Base-by-base conservation (phyloP, 2,113 vertebrate species). In the Lepidothrix coronata region DNA sequence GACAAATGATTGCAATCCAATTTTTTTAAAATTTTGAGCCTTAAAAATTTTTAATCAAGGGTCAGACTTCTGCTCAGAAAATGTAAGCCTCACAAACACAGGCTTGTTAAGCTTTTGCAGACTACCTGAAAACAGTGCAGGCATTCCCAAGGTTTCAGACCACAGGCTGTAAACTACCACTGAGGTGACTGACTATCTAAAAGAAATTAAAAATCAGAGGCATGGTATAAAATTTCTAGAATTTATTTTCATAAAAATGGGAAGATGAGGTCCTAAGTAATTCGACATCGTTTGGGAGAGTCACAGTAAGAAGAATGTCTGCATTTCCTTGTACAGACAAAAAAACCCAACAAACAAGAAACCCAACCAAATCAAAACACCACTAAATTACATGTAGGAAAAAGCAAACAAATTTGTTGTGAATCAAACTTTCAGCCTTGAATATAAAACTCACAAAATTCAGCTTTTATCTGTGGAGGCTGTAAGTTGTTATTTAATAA, bases 1-100 rank as follows among this genome's bases (percentile, higher is more conserved):
- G 8, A 37, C 8, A 4, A 70, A 10, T 44, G 24, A 61, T 16
- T 52, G 5, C 3, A 52, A 68, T 59, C 5, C 1, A 0, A n/a
- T 14, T 43, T 46, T 57, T 31, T 9, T 28, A 24, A 14, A 37
- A 33, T 37, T 58, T 54, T 35, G 4, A 6, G 3, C 12, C 44
- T 63, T 74, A 39, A 51, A 14, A 13, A 3, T 35, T 63, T 81
- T 58, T 67, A 51, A 30, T 67, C 9, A 27, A 74, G 19, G 7
- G 15, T 6, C 23, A 90, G 21, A 12, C 3, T 72, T 6, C n/a
- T 48, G 5, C 8, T 70, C 16, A 87, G 70, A 78, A 89, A 71
- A 55, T 46, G 14, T 65, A 82, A 41, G 22, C 22, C 13, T 88
- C 17, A 5, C 12, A 76, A 85, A 90, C 33, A 65, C 14, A 82